Base-by-base conservation (phyloP, 1,140 invertebrate species). In the Branchinecta lindahli region DNA sequence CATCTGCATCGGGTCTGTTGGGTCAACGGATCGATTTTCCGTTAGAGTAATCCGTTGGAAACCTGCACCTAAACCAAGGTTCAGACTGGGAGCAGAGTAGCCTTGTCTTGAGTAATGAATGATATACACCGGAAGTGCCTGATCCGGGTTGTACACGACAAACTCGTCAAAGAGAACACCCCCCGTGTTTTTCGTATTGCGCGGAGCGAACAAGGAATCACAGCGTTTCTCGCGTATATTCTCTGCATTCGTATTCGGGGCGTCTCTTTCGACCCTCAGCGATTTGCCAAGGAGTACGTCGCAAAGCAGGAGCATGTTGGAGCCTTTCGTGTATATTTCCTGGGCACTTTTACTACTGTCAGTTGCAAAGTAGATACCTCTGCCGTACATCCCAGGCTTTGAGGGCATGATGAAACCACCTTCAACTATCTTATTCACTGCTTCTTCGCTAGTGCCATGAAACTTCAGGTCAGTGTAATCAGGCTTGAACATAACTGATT, bases 311-410 rank as follows among this genome's bases (percentile, higher is more conserved):
- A 70, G 70, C 66, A 70, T 70, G 45, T 70, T 70, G 5, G 70
- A 70, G 5, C 66, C 65, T 67, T 70, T 70, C 20, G 70, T 70
- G 45, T 70, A 70, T 7, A 70, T 70, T 18, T 70, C 66, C 18
- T 70, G 70, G 8, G 70, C 70, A 46, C 70, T 70, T 8, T 70
- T 70, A 66, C 70, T 70, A 68, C 66, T 69, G 47, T 70, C 70
- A 12, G 70, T 70, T 7, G 70, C 67, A 21, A 70, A 70, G 44
- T 70, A 70, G 18, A 70, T 46, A 15, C 70, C 70, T 21, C n/a
- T 20, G 15, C 70, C 70, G 44, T 21, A 70, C 70, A 70, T 70
- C 8, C 66, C 70, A 8, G n/a, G 0, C 9, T 45, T 70, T n/a
- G 18, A 8, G 8, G 70, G 70, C 44, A 70, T 15, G 20, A 33